phyloP scores from a whole-genome alignment of 2,797 vertebrate genomes.

The Atherinosoma microstoma region DNA sequence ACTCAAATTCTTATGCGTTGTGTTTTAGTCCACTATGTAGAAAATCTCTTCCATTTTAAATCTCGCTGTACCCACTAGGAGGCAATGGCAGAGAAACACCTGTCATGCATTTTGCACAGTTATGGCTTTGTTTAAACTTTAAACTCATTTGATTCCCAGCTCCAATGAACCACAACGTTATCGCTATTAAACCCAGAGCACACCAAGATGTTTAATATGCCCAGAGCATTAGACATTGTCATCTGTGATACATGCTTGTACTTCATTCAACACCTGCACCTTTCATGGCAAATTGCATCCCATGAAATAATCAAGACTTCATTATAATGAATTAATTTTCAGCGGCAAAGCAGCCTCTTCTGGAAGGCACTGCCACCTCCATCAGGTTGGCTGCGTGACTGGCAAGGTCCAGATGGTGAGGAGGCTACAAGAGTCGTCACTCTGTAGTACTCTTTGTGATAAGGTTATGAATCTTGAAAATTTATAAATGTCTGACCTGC shows the following conservation, averaged over 20 bases:
- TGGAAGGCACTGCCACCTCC: conserved; percentile 57
- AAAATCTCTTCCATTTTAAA: conserved; percentile 5
- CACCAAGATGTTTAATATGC: conserved; percentile 66
- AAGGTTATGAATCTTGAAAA: conserved; percentile 45
- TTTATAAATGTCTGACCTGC: conserved; percentile 61
- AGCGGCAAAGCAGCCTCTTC: conserved; percentile 41
- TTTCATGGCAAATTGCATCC: conserved; percentile 66
- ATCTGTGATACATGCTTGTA: conserved; percentile 56
- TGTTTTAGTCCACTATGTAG: not conserved
- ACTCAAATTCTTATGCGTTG: conserved; percentile 43
- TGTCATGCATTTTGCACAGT: conserved; percentile 36
- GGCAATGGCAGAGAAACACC: conserved; percentile 49
- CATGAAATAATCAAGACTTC: conserved; percentile 71
- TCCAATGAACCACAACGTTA: conserved; percentile 50
- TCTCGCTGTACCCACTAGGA: conserved; percentile 67
- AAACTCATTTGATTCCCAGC: conserved; percentile 52
- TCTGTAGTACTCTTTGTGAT: conserved; percentile 50
- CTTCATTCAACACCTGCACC: conserved; percentile 70
- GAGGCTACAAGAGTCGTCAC: conserved; percentile 64
- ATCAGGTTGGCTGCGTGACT: conserved; percentile 66
- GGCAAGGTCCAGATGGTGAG: conserved; percentile 68
- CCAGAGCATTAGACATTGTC: conserved; percentile 53
- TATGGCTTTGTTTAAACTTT: conserved; percentile 46
- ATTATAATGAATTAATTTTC: conserved; percentile 76
- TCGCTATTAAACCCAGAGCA: conserved; percentile 50